phyloP scores from a whole-genome alignment of 2,113 vertebrate genomes.

The Condylura cristata region DNA sequence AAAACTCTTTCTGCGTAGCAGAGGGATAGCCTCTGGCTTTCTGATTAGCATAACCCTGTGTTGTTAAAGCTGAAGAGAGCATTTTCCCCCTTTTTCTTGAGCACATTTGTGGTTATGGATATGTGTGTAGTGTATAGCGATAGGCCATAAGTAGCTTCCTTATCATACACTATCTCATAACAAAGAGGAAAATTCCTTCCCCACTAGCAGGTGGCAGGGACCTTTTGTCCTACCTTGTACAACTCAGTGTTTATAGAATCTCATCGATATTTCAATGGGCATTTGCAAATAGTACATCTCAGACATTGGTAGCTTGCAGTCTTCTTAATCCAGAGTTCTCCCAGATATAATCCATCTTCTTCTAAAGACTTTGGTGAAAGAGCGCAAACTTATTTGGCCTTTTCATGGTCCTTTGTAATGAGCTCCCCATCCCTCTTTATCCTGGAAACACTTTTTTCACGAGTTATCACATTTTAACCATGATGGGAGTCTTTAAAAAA shows the following conservation, averaged over 20 bases:
- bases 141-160: background rate
- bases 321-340: background rate
- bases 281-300: conserved; percentile 33
- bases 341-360: conserved; percentile 4
- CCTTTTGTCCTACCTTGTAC: background rate
- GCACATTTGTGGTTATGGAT: conserved; percentile 7
- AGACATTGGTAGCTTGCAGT: background rate
- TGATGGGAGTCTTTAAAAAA: background rate
- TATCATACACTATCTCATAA: background rate
- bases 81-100: background rate
- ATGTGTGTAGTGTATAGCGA: background rate
- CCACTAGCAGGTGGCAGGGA: background rate
- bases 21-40: conserved; percentile 19
- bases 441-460: conserved; percentile 20
- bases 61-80: background rate
- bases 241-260: background rate
- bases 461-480: conserved; percentile 26
- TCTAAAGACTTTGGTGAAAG: conserved; percentile 33
- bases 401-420: background rate
- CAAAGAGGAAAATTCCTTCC: conserved; percentile 4
- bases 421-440: background rate
- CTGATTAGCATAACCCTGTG: background rate
- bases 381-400: background rate
- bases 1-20: background rate
- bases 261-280: background rate